phyloP scores from a whole-genome alignment of 2,797 vertebrate species.

The Sus cebifrons region DNA sequence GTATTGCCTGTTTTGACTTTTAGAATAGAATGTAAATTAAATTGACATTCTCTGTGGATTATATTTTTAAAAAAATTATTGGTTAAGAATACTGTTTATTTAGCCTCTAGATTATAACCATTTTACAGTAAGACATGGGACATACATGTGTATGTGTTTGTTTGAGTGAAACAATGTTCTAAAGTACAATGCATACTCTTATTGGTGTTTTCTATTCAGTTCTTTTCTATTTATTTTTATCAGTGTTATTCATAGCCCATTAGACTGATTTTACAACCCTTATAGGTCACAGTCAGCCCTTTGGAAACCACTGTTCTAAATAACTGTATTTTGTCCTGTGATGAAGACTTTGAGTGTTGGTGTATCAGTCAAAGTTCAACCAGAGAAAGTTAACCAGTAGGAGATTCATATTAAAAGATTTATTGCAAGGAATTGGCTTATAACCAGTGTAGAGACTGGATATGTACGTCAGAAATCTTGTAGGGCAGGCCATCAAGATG shows the following conservation, averaged over 20 bases:
- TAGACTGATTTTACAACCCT: background rate
- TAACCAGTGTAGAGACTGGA: background rate
- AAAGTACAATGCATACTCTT: background rate
- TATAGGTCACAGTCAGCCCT: background rate
- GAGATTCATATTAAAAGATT: background rate
- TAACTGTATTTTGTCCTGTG: background rate
- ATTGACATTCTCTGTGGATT: background rate
- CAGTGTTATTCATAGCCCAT: background rate
- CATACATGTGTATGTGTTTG: background rate
- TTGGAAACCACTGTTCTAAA: background rate
- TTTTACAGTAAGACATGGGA: background rate
- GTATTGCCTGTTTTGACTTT: conserved; percentile 19
- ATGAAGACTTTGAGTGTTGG: background rate
- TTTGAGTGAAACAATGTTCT: conserved; percentile 50
- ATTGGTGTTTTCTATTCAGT: background rate
- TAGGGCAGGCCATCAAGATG: background rate
- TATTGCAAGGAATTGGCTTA: background rate
- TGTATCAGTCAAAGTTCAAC: background rate
- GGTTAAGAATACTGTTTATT: background rate
- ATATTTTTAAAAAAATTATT: background rate
- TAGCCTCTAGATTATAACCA: background rate
- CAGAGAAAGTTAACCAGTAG: background rate
- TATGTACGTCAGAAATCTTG: background rate
- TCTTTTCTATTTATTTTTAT: conserved; percentile 24
- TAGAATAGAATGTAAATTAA: background rate